Evolutionary conservation across 2,113 vertebrate genomes (phyloP), one percentile per base, ranked within the genome.

Genomic region (Hymenochirus boettgeri): DNA sequence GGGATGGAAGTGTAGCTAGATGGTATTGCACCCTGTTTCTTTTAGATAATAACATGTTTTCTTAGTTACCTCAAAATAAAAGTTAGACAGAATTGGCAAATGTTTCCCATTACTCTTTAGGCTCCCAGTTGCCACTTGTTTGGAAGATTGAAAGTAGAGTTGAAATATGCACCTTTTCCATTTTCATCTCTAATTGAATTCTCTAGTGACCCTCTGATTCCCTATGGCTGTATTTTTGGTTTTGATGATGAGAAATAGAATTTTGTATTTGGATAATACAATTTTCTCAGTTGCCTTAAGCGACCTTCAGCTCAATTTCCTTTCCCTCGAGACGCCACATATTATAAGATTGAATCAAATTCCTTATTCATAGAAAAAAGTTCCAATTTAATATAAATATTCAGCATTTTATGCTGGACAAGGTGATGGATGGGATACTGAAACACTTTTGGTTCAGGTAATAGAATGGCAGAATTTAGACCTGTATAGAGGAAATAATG

Each of bases 381-480:
- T 80, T 78, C 79, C 83, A 78, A 82, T 88, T 85, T 83, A 80
- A 84, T 85, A 83, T 83, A 83, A 84, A 86, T 85, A 85, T 84
- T 79, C 78, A 83, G 82, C 80, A 75, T 79, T 79, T 77, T 73
- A 73, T 75, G 64, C 70, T 63, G 79, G 80, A 78, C 82, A 76
- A 76, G 81, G 85, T 85, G 83, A 85, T 80, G 80, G 82, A 84
- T 86, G 82, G 82, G 77, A 74, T 77, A 79, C 76, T 80, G 82
- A 86, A 83, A 83, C 70, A 75, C 76, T 80, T 77, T 79, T 70
- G 75, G 82, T 81, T 76, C 81, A 72, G 72, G 82, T 82, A 85
- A 85, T 87, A 79, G 80, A 78, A 80, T 70, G 80, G 76, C 24
- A 52, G 75, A 74, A 83, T 73, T 79, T 75, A 74, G 70, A 62